Percentiles rank a stretch among this genome's conserved stretches.
Conservation (phyloP, 2,797 vertebrate genomes). For the Parambassis ranga region DNA sequence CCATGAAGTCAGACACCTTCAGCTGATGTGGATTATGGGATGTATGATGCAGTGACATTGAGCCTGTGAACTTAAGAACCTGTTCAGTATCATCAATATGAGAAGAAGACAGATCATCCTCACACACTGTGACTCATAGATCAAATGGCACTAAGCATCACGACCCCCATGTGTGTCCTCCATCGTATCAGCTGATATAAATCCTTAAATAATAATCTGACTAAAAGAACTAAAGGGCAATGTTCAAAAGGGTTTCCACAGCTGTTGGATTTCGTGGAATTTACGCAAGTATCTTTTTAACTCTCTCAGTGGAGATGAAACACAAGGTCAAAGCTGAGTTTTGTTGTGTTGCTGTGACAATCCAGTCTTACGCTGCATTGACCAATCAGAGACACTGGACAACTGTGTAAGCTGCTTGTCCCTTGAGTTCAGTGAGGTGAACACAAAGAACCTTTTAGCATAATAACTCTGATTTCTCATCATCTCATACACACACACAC, state of each 20-base stretch:
- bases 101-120: not conserved
- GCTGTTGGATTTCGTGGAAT: constrained; percentile 22
- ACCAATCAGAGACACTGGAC: constrained; percentile 28
- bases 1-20: not conserved
- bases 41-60: not conserved
- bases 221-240: not conserved
- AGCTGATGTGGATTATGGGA: not conserved
- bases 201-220: constrained; percentile 5
- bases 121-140: too few species aligned
- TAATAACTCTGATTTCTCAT: constrained; percentile 13
- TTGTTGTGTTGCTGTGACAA: not conserved
- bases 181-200: too few species aligned
- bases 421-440: constrained; percentile 13
- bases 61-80: not conserved
- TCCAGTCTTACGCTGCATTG: not conserved
- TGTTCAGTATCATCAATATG: not conserved
- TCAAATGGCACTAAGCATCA: too few species aligned
- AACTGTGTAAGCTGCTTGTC: constrained; percentile 45
- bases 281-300: not conserved
- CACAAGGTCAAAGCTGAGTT: not conserved
- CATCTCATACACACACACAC: not conserved
- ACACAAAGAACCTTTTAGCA: constrained; percentile 34
- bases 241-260: constrained; percentile 10
- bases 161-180: too few species aligned
- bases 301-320: not conserved